A percentile compares a stretch with the other conserved stretches of the same genome.
Conservation (phyloP, 1,140 invertebrate species). For the Diorhabda sublineata region DNA sequence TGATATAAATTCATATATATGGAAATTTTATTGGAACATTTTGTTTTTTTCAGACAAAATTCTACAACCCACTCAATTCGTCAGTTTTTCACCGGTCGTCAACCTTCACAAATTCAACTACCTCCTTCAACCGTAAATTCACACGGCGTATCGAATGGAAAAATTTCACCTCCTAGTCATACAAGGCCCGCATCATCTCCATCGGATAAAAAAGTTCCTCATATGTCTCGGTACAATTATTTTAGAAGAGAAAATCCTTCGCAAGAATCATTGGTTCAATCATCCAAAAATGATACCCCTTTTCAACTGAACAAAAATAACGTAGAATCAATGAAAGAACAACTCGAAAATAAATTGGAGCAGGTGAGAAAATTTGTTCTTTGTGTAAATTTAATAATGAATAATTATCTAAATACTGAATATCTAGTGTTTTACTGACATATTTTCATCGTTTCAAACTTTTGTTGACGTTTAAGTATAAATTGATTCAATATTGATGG, state of each 20-base stretch:
- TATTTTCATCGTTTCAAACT: too few relatives aligned
- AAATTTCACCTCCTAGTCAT: neutral
- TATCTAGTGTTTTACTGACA: too few relatives aligned
- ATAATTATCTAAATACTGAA: too few relatives aligned
- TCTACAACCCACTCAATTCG: constrained; percentile 21
- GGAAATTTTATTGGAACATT: neutral
- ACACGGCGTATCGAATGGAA: constrained; percentile 5
- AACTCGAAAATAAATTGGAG: constrained; percentile 6
- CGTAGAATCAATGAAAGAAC: constrained; percentile 22
- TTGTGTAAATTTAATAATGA: too few relatives aligned
- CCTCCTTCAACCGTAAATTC: constrained; percentile 7
- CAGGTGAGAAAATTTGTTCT: neutral
- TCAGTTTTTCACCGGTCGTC: constrained; percentile 29
- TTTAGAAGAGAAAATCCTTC: constrained; percentile 14
- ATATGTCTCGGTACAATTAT: constrained; percentile 23
- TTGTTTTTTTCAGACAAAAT: constrained; percentile 13
- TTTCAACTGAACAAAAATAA: constrained; percentile 34
- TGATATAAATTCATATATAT: too few relatives aligned
- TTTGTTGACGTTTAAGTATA: too few relatives aligned
- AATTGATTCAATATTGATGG: too few relatives aligned
- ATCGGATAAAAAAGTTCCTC: constrained; percentile 4
- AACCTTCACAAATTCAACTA: constrained; percentile 9
- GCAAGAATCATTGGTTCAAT: neutral
- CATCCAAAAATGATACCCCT: constrained; percentile 22
- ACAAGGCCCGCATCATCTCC: neutral